These are phyloP conservation scores for Caenorhabditis parvicauda DNA, from an alignment of 2,888 invertebrate species.

Conservation along the genomic window DNA sequence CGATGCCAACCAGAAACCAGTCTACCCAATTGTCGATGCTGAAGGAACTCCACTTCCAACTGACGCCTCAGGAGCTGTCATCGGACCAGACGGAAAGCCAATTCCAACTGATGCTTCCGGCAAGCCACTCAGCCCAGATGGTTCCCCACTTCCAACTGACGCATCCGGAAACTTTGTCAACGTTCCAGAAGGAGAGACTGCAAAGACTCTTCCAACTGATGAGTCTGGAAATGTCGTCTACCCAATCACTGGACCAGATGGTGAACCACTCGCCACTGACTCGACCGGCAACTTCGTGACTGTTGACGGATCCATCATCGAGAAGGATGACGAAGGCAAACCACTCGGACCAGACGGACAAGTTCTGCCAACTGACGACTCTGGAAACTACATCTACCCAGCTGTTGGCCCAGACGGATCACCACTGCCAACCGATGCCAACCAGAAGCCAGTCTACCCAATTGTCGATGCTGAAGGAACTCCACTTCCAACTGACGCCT, in stretches of 20 bases:
- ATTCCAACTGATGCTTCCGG: slow-evolving; percentile 26
- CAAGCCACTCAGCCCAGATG: slow-evolving; percentile 19
- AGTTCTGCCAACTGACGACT: slow-evolving; percentile 24
- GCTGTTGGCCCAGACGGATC: slow-evolving; percentile 27
- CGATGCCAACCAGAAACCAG: slow-evolving; percentile 13
- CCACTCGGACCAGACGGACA: slow-evolving; percentile 20
- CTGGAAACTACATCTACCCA: slow-evolving; percentile 24
- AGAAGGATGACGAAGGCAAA: slow-evolving; percentile 25
- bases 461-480: slow-evolving; percentile 11
- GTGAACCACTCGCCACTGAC: slow-evolving; percentile 19
- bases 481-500: slow-evolving; percentile 15
- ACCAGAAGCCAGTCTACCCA: slow-evolving; percentile 19
- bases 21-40: slow-evolving; percentile 17
- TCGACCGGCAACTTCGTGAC: slow-evolving; percentile 11
- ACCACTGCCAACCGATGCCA: slow-evolving; percentile 16
- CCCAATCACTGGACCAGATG: slow-evolving; percentile 17
- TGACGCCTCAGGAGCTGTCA: slow-evolving; percentile 9
- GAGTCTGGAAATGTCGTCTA: slow-evolving; percentile 14
- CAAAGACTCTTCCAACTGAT: slow-evolving; percentile 16
- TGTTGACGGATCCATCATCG: slow-evolving; percentile 18
- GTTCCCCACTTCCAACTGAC: slow-evolving; percentile 32
- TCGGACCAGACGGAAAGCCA: slow-evolving; percentile 22
- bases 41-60: slow-evolving; percentile 21
- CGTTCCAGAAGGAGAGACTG: slow-evolving; percentile 1
- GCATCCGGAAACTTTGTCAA: slow-evolving; percentile 21